Evolutionary conservation across 23 tunicate species (phyloP), one percentile per base, ranked within the genome.

Genomic region (Styela clava): DNA sequence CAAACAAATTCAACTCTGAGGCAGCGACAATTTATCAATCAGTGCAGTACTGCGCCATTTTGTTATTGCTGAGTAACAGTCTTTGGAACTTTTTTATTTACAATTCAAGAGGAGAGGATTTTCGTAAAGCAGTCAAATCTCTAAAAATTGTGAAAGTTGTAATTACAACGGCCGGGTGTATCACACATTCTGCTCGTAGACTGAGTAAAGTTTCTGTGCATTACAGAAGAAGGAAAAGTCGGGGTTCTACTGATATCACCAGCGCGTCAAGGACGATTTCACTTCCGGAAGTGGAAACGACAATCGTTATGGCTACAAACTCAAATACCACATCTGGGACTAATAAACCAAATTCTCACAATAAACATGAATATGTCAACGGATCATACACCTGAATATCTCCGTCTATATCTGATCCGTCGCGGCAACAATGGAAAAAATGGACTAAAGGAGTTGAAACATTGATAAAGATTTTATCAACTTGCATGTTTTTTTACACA

Each of bases 81-180:
- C 52, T 91, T 69, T 91, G 90, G 90, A 91, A 91, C 83, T 91
- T 82, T 30, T 71, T 91, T 61, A 86, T 91, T 34, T 91, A 91
- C 79, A 91, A 62, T 76, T 68, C 25, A 35, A 71, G 90, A 62
- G 82, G 85, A 36, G 31, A 35, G 62, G 90, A 91, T 16, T 91
- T 91, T 61, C 76, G 90, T 0, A 62, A 32, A 16, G 86, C 78
- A 5, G 82, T 78, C 33, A 81, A 74, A 30, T 16, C 30, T 24
- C 61, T 87, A 64, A 31, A 34, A 34, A 2, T 32, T 30, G 34
- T 71, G 5, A 71, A 32, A 71, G 5, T 71, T 22, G 7, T 44
- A 7, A 7, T 7, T 7, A 44, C 56, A 44, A 12, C 56, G 56
- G 35, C 16, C 24, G 35, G 29, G 32, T 26, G 20, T n/a, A 34